Percentiles rank a stretch among this genome's conserved stretches.
Conservation (phyloP, 2,797 vertebrate genomes). For the Channallabes apus region DNA sequence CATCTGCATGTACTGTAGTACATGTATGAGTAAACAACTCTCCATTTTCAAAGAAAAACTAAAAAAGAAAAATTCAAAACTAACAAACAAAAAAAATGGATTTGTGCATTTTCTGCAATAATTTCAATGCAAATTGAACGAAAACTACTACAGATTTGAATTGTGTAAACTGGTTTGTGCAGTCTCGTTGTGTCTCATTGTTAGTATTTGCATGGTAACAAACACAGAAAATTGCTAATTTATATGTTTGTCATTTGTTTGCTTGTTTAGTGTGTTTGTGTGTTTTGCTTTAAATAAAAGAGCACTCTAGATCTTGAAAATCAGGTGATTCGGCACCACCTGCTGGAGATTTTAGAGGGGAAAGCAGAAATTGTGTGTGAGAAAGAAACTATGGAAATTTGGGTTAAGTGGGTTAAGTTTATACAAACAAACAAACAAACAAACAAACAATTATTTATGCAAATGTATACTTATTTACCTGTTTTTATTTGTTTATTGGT, state of each 20-base stretch:
- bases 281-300: not conserved
- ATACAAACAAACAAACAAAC: not conserved
- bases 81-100: not conserved
- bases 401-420: too few species aligned
- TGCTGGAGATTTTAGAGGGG: slow-evolving; percentile 70
- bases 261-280: not conserved
- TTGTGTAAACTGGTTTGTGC: not conserved
- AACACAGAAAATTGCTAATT: not conserved
- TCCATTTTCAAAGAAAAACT: not conserved
- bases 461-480: too few species aligned
- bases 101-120: not conserved
- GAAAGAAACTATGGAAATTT: not conserved
- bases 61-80: not conserved
- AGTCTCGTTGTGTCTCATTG: not conserved
- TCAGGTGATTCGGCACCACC: slow-evolving; percentile 83
- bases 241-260: not conserved
- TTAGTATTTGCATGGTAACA: too few species aligned
- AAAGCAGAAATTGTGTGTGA: not conserved
- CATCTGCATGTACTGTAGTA: not conserved
- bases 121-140: too few species aligned
- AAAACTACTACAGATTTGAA: not conserved
- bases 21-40: not conserved
- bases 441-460: not conserved
- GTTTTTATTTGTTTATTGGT: not conserved
- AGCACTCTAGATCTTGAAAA: slow-evolving; percentile 29